Conservation (phyloP, 35 echinoderm and acorn worm genomes). For the Lytechinus variegatus region DNA sequence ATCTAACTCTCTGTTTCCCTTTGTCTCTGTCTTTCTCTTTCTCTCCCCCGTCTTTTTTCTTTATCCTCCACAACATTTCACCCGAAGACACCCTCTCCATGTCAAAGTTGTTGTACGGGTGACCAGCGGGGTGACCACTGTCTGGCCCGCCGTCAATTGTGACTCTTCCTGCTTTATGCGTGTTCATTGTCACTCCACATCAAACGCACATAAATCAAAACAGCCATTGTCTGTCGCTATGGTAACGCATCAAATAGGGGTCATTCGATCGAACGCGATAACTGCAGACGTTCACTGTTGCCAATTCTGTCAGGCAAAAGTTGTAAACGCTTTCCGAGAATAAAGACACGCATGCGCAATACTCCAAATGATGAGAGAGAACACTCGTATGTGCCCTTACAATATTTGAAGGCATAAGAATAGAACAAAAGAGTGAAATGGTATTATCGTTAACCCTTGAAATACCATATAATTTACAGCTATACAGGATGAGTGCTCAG, state of each 20-base stretch:
- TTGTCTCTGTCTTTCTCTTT: background rate
- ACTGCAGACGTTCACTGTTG: background rate
- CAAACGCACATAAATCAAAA: slow-evolving; percentile 19
- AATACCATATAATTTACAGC: too few relatives aligned
- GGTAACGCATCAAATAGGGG: background rate
- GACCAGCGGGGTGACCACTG: background rate
- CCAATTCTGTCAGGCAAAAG: background rate
- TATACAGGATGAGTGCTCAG: too few relatives aligned
- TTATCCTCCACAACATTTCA: background rate
- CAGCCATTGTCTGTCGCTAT: slow-evolving; percentile 21
- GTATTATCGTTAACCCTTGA: too few relatives aligned
- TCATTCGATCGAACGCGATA: background rate
- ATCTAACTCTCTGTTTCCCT: background rate
- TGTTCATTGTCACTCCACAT: slow-evolving; percentile 25
- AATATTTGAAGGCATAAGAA: too few relatives aligned
- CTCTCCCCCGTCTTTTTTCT: background rate
- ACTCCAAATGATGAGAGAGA: background rate
- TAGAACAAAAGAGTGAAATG: too few relatives aligned
- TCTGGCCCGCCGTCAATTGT: background rate
- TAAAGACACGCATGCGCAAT: background rate
- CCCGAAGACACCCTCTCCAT: background rate
- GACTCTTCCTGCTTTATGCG: background rate
- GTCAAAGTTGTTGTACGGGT: background rate
- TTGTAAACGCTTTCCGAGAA: background rate
- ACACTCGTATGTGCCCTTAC: too few relatives aligned